Evolutionary conservation across 37 sponge, comb jelly and placozoan genomes (phyloP).

Genomic region (Geodia barretti): DNA sequence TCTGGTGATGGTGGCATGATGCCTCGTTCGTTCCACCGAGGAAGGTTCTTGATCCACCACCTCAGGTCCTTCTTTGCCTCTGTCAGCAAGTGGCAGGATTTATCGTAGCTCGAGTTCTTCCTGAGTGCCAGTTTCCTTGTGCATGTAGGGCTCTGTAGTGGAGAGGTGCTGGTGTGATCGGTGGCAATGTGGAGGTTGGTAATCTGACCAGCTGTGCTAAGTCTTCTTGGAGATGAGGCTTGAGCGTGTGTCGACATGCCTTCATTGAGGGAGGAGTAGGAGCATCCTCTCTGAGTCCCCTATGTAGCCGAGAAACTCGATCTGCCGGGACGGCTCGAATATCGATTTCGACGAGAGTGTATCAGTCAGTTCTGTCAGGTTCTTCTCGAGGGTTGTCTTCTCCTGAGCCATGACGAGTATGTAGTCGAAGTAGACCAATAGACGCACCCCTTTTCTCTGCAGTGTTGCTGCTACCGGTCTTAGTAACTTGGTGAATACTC

Average conservation of each 20-base stretch:
- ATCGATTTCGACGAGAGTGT: conserved; percentile 20
- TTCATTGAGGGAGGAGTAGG: background rate
- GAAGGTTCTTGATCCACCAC: conserved; percentile 12
- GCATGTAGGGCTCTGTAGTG: conserved; percentile 26
- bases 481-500: conserved; percentile 38
- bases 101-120: background rate
- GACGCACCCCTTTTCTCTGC: conserved; percentile 1
- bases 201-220: conserved; percentile 19
- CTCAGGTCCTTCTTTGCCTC: background rate
- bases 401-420: conserved; percentile 22
- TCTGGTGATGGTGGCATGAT: background rate
- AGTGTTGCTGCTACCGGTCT: conserved; percentile 12
- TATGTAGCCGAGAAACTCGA: conserved; percentile 41
- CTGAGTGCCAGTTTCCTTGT: background rate
- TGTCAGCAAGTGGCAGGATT: background rate
- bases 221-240: no score
- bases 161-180: conserved; percentile 36
- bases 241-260: no score
- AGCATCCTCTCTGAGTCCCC: conserved; percentile 8
- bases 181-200: background rate
- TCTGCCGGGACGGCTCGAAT: background rate
- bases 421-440: conserved; percentile 35
- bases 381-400: background rate
- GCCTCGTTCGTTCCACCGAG: background rate
- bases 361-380: background rate